Evolutionary conservation across 2,888 invertebrate species (phyloP), one percentile per base, ranked within the genome.

Genomic region (Meteorus cinctellus): DNA sequence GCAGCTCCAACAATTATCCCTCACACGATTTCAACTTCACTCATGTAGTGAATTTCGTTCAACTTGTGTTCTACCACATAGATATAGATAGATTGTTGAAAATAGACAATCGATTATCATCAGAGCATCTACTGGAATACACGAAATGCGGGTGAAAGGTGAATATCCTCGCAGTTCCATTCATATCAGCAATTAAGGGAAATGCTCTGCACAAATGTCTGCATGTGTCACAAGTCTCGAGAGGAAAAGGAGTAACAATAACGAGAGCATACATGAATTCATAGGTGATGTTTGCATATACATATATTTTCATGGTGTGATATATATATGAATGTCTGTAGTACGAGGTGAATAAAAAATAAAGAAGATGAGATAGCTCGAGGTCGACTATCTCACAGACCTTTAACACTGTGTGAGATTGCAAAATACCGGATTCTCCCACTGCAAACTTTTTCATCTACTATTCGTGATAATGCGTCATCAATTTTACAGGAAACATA

Each of bases 11-110:
- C 34, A 34, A 34, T 34, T 34, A 34, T 34, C 34, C 8, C 34
- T 34, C 4, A 4, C 34, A 34, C 34, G 34, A 34, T 34, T 34
- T 34, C 34, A 34, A 34, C 34, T 34, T 34, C 34, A 34, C 34
- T 34, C 34, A 34, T 34, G 51, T 12, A 51, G 4, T 51, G 51
- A 10, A 51, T 51, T 51, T 51, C n/a, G 51, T 51, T 51, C 12
- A 51, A 51, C 14, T 51, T 14, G 14, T n/a, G 14, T n/a, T 51
- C n/a, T 41, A 68, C 24, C 31, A 31, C 51, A 27, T 29, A 59
- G 73, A 70, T n/a, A 24, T 74, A 45, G 51, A 73, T 66, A 34
- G 45, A 24, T 24, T 24, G 24, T 55, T 72, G 12, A 69, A 31
- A 69, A 51, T 36, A 59, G 60, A 59, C 19, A 29, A 59, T 70